phyloP scores from a whole-genome alignment of 1,140 invertebrate species.

The Lucilia cuprina region DNA sequence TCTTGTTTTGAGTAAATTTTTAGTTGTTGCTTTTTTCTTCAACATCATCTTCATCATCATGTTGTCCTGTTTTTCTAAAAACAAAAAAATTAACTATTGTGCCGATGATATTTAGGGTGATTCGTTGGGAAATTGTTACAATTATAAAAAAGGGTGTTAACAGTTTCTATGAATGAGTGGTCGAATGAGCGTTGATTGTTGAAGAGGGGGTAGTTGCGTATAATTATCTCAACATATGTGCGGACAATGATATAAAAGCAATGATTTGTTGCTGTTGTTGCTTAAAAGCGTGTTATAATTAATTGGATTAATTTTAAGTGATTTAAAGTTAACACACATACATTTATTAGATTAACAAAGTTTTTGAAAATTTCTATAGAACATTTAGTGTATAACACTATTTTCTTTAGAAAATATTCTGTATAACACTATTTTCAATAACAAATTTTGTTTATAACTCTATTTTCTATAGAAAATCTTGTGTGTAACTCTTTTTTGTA shows the following conservation, averaged over 20 bases:
- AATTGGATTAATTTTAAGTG: neutral
- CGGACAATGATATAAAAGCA: neutral
- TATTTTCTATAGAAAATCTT: no score
- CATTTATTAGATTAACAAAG: no score
- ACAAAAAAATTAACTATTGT: neutral
- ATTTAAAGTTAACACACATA: neutral
- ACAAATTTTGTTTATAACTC: no score
- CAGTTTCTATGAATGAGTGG: neutral
- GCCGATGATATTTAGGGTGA: neutral
- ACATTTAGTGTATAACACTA: no score
- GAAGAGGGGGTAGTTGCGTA: neutral
- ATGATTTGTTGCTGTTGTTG: neutral
- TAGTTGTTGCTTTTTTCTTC: neutral
- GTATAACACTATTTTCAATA: no score
- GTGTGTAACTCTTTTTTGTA: no score
- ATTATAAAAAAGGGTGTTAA: neutral
- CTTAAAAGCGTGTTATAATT: neutral
- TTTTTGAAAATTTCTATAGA: no score
- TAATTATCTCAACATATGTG: slow-evolving; percentile 8
- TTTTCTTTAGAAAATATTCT: no score
- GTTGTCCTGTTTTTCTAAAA: neutral
- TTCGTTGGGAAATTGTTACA: neutral
- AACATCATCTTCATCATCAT: no score
- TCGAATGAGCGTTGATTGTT: neutral
- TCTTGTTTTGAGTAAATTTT: neutral